phyloP scores from a whole-genome alignment of 2,888 invertebrate genomes.

The Volucella inflata region DNA sequence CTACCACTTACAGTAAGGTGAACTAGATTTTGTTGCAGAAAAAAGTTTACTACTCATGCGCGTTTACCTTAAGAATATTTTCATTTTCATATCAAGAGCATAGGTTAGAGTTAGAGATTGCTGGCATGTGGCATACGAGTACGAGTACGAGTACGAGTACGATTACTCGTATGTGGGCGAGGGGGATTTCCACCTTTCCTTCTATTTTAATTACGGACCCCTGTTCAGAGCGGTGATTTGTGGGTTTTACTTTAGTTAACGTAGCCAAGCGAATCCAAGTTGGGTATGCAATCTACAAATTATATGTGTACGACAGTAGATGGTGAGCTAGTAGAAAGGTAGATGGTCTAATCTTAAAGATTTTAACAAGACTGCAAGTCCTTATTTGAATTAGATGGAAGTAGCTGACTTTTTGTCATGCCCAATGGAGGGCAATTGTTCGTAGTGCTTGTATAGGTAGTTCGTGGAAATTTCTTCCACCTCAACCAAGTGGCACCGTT shows the following conservation, averaged over 20 bases:
- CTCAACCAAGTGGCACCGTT: background rate
- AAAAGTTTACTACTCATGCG: background rate
- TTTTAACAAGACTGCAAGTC: conserved; percentile 71
- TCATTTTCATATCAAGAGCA: conserved; percentile 62
- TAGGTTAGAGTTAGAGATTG: conserved; percentile 38
- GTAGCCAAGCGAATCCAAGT: conserved; percentile 35
- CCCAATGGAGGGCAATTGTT: conserved; percentile 70
- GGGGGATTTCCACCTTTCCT: conserved; percentile 27
- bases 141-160: no score
- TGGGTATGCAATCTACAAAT: conserved; percentile 36
- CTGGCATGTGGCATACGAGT: background rate
- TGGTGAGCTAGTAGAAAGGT: background rate
- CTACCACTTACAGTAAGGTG: conserved; percentile 14
- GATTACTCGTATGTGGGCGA: conserved; percentile 18
- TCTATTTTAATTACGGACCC: conserved; percentile 68
- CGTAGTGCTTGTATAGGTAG: conserved; percentile 25
- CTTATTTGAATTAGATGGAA: conserved; percentile 63
- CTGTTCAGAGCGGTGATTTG: conserved; percentile 67
- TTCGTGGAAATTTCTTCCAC: conserved; percentile 51
- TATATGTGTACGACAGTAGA: conserved; percentile 16
- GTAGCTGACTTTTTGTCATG: conserved; percentile 25
- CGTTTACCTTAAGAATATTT: conserved; percentile 38
- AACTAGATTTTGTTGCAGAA: conserved; percentile 15
- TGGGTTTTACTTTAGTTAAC: conserved; percentile 51
- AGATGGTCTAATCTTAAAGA: conserved; percentile 51